Conservation (phyloP, 2,113 vertebrate species). For the Phodopus roborovskii region DNA sequence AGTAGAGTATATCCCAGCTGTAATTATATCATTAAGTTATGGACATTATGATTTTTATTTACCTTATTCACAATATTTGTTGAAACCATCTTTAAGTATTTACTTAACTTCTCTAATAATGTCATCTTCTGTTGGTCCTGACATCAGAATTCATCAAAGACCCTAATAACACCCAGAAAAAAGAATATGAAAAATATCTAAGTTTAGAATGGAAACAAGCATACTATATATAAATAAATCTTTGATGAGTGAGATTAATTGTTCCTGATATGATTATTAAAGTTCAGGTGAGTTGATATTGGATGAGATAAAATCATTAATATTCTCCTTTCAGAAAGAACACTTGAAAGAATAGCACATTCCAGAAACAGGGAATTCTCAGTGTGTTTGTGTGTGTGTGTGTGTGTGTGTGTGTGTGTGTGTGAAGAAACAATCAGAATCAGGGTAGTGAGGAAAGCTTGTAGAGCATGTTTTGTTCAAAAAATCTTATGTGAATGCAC, state of each 20-base stretch:
- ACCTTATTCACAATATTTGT: not conserved
- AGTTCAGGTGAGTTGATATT: not conserved
- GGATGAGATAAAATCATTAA: slow-evolving; percentile 15
- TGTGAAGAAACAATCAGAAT: not conserved
- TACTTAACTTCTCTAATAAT: slow-evolving; percentile 20
- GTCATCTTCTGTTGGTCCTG: not conserved
- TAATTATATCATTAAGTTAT: not conserved
- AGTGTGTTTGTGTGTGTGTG: not conserved
- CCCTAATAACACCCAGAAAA: not conserved
- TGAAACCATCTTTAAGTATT: slow-evolving; percentile 21
- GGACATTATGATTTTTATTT: slow-evolving; percentile 9
- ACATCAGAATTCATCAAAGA: not conserved
- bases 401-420: not conserved
- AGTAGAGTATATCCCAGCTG: not conserved
- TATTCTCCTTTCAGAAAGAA: not conserved
- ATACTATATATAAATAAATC: not conserved
- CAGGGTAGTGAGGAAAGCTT: not conserved
- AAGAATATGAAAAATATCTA: not conserved
- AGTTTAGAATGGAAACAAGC: not conserved
- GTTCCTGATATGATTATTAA: not conserved
- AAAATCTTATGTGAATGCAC: not conserved
- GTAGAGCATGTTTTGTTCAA: slow-evolving; percentile 17
- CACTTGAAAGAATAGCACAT: not conserved
- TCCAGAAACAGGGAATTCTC: not conserved
- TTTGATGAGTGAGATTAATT: not conserved